Percentiles rank a stretch among this genome's conserved stretches.
Conservation (phyloP, 1,140 invertebrate genomes). For the Coenobita brevimanus region DNA sequence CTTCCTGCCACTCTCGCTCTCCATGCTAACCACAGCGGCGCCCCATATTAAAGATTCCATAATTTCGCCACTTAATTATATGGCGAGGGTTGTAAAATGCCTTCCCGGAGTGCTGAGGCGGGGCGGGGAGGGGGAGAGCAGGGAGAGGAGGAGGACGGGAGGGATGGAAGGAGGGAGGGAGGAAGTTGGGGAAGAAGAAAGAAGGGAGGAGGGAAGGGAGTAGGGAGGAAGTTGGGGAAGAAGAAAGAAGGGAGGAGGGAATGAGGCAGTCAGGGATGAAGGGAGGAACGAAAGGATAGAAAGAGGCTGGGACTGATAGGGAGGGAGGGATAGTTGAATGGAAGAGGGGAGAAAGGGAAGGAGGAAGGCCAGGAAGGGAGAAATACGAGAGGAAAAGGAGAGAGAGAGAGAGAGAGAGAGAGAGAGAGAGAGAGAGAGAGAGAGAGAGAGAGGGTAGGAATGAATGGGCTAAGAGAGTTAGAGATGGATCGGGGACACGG, state of each 20-base stretch:
- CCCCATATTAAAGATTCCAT: conserved; percentile 47
- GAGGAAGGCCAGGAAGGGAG: neutral
- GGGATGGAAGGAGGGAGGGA: neutral
- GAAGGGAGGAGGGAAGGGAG: neutral
- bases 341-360: neutral
- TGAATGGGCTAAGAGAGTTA: too few species aligned
- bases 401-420: neutral
- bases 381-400: neutral
- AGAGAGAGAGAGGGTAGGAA: neutral
- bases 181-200: too few species aligned
- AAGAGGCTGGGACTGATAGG: too few species aligned
- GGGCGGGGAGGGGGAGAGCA: neutral
- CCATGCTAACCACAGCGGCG: conserved; percentile 21
- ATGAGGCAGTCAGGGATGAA: too few species aligned
- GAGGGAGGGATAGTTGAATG: neutral
- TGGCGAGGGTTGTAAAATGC: conserved; percentile 1
- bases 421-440: neutral
- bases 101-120: neutral
- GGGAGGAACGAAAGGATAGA: too few species aligned
- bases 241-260: neutral
- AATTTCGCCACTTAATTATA: conserved; percentile 56
- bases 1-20: conserved; percentile 5
- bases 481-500: too few species aligned
- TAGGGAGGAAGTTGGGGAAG: neutral
- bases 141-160: neutral